These are phyloP conservation scores for Drosophila fuyamai DNA, from an alignment of 1,140 invertebrate genomes.

Conservation along the genomic window DNA sequence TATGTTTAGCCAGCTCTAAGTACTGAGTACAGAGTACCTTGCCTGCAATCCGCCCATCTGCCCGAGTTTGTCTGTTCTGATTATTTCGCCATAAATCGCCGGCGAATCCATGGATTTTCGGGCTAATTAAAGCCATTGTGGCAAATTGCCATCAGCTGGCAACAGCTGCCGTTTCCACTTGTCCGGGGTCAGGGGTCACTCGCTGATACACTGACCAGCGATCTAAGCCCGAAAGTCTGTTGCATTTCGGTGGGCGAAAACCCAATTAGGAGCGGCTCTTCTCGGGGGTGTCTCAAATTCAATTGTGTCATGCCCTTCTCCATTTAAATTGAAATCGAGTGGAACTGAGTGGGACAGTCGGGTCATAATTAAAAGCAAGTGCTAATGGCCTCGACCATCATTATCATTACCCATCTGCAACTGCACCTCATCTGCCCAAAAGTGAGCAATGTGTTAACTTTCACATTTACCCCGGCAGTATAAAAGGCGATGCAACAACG, in stretches of 20 bases:
- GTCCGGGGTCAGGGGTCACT: slow-evolving; percentile 71
- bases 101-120: slow-evolving; percentile 17
- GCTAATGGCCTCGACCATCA: slow-evolving; percentile 59
- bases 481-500: slow-evolving; percentile 1
- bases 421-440: slow-evolving; percentile 20
- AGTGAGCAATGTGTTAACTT: slow-evolving; percentile 71
- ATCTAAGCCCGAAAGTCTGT: slow-evolving; percentile 38
- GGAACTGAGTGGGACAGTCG: slow-evolving; percentile 4
- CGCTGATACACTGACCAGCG: background rate
- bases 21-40: slow-evolving; percentile 18
- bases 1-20: slow-evolving; percentile 58
- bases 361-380: slow-evolving; percentile 57
- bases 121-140: slow-evolving; percentile 69
- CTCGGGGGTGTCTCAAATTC: slow-evolving; percentile 57
- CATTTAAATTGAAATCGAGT: slow-evolving; percentile 52
- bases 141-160: slow-evolving; percentile 79
- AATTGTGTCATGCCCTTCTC: slow-evolving; percentile 43
- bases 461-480: slow-evolving; percentile 57
- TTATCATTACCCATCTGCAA: slow-evolving; percentile 42
- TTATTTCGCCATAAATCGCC: slow-evolving; percentile 48
- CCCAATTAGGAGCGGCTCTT: slow-evolving; percentile 50
- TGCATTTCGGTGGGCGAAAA: slow-evolving; percentile 40
- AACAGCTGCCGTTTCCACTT: slow-evolving; percentile 54
- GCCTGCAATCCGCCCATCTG: slow-evolving; percentile 12
- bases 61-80: slow-evolving; percentile 39